phyloP scores from a whole-genome alignment of 2,888 invertebrate species.

The Nasonia oneida region DNA sequence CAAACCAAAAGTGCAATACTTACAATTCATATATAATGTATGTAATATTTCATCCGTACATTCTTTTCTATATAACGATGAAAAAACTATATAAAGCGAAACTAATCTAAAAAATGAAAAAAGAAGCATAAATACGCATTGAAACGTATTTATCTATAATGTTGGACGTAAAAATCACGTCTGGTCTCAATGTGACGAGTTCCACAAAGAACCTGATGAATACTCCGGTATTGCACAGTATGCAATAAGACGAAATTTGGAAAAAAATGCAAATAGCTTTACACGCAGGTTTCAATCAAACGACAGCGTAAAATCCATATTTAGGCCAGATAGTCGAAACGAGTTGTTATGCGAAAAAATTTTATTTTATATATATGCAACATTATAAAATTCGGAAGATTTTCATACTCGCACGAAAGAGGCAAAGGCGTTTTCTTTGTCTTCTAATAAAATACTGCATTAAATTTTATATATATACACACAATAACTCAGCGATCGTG shows the following conservation, averaged over 20 bases:
- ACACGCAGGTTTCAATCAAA: neutral
- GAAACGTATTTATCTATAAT: neutral
- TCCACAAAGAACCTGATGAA: neutral
- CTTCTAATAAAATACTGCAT: neutral
- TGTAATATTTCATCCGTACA: neutral
- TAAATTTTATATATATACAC: conserved; percentile 30
- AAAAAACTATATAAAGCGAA: neutral
- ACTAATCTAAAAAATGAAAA: conserved; percentile 20
- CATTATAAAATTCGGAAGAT: conserved; percentile 22
- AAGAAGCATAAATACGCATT: neutral
- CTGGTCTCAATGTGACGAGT: conserved; percentile 15
- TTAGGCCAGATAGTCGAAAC: conserved; percentile 16
- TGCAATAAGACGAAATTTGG: neutral
- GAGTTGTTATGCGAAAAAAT: neutral
- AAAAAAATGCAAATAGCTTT: neutral
- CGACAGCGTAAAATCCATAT: neutral
- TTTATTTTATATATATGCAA: conserved; percentile 39
- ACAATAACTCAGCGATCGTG: conserved; percentile 40
- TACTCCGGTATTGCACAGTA: neutral
- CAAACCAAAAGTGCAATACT: conserved; percentile 44
- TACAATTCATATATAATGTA: neutral
- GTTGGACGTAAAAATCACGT: neutral
- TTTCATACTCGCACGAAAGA: conserved; percentile 6
- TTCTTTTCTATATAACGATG: neutral
- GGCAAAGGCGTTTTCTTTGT: conserved; percentile 32